Conservation (phyloP, 2,888 invertebrate genomes). For the Trachelus iudaicus region DNA sequence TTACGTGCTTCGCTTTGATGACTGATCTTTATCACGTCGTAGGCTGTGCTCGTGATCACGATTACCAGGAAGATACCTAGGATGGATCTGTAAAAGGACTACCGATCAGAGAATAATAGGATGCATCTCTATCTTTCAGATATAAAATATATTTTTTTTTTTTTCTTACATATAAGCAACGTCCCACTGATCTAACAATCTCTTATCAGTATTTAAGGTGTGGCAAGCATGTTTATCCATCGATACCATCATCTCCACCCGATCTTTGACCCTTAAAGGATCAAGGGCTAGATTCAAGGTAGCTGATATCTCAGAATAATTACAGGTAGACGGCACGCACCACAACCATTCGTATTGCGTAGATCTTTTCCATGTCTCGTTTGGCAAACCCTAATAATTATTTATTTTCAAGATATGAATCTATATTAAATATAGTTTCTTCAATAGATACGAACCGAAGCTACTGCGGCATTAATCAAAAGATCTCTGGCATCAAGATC, state of each 20-base stretch:
- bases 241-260: conserved; percentile 44
- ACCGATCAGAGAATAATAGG: too few relatives aligned
- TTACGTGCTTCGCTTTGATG: neutral
- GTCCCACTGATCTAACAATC: conserved; percentile 41
- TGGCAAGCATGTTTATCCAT: conserved; percentile 46
- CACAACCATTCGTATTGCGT: conserved; percentile 51
- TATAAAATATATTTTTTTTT: too few relatives aligned
- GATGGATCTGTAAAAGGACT: conserved; percentile 4
- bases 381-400: conserved; percentile 2
- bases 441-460: conserved; percentile 42
- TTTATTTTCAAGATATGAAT: too few relatives aligned
- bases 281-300: conserved; percentile 46
- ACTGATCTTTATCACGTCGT: conserved; percentile 42
- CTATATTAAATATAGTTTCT: neutral
- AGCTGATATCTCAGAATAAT: conserved; percentile 44
- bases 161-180: conserved; percentile 52
- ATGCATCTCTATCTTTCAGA: too few relatives aligned
- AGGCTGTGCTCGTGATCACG: conserved; percentile 47
- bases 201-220: conserved; percentile 35
- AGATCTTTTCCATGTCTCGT: neutral
- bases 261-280: conserved; percentile 43
- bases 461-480: conserved; percentile 40
- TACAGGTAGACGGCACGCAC: conserved; percentile 60
- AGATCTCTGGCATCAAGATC: conserved; percentile 45
- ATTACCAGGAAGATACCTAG: conserved; percentile 40